These are phyloP conservation scores for Drosophila obscura DNA, from an alignment of 1,140 invertebrate species.

Conservation along the genomic window DNA sequence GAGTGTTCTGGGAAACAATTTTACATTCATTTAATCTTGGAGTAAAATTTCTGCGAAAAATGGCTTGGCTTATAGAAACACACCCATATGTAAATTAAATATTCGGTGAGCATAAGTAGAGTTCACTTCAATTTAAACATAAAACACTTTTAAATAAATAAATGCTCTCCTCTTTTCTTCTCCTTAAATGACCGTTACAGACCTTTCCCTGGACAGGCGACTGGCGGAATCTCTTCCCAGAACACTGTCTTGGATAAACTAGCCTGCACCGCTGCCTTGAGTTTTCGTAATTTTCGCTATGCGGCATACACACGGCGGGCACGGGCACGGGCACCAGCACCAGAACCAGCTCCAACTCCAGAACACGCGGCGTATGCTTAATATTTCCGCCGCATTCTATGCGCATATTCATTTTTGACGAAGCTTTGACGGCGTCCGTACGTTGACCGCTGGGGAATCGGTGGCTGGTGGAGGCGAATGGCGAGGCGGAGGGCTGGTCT, in stretches of 20 bases:
- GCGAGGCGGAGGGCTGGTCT: no score
- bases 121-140: no score
- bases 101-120: no score
- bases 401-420: slow-evolving; percentile 80
- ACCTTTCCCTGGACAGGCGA: no score
- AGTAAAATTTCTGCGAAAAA: no score
- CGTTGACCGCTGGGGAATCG: slow-evolving; percentile 70
- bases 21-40: not conserved
- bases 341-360: no score
- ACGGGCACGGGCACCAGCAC: not conserved
- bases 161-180: no score
- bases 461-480: slow-evolving; percentile 12
- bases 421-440: slow-evolving; percentile 58
- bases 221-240: not conserved
- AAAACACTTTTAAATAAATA: no score
- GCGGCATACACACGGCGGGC: slow-evolving; percentile 46
- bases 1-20: not conserved
- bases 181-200: no score
- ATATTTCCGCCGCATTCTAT: slow-evolving; percentile 77
- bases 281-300: slow-evolving; percentile 49
- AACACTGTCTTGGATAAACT: slow-evolving; percentile 18
- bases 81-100: no score
- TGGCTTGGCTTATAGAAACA: no score
- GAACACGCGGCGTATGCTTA: slow-evolving; percentile 69
- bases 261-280: slow-evolving; percentile 19